Base-by-base conservation (phyloP, 2,797 vertebrate species). In the Chaenodraco wilsoni region DNA sequence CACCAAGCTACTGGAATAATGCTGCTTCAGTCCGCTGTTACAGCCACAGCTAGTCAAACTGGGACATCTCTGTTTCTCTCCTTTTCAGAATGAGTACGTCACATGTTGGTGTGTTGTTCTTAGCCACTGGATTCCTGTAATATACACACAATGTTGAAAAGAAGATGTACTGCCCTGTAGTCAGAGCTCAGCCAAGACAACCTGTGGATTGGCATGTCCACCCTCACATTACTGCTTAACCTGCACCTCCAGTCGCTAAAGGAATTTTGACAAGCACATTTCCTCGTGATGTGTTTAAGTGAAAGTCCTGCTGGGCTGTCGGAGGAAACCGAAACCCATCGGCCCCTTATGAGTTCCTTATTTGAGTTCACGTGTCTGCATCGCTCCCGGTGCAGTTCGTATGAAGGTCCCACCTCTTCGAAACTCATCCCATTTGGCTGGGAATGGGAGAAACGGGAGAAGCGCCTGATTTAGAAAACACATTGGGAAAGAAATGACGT, bases 381-480 rank as follows among this genome's bases (percentile, higher is more conserved):
- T 58, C 78, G 59, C 61, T 74, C 16, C 58, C 43, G 58, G 44
- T 58, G 68, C 45, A 61, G 27, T 76, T 76, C 41, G 37, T 44
- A 69, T 21, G 2, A 69, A 80, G 21, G 52, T 77, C 67, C 52
- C 49, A 59, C 40, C 21, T 70, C 56, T 66, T 78, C 33, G 33
- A 54, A 27, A 72, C 64, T 65, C 66, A 78, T 79, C 79, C 72
- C 56, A 43, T 68, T 82, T 82, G 85, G 76, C 65, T 72, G 65
- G 69, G 45, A 82, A 59, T 65, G 57, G 76, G 74, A 84, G 83
- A 81, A 81, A 69, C n/a, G 49, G 50, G 48, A 79, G 59, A 80
- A 57, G 27, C 19, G 61, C 2, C 61, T 89, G 82, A 90, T 89
- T 79, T 75, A 82, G 73, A 88, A 87, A 91, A 71, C 89, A 86